A percentile compares a stretch with the other conserved stretches of the same genome.
phyloP scores from a whole-genome alignment of 2,113 vertebrate species.

The Alouatta palliata region DNA sequence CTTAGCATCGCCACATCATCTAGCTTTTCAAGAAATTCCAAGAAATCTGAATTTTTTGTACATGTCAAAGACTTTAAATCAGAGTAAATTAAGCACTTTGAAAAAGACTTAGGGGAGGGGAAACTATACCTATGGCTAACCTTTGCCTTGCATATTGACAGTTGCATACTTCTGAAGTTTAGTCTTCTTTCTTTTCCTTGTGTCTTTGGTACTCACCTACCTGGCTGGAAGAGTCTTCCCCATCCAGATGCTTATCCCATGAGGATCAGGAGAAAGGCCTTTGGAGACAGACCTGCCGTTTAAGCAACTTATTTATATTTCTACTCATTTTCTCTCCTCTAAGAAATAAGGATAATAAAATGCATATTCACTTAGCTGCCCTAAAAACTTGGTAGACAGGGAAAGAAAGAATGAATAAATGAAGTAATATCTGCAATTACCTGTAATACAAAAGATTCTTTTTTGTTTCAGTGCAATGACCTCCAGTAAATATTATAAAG shows the following conservation, averaged over 20 bases:
- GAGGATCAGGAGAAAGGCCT: neutral
- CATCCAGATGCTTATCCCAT: neutral
- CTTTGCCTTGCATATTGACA: neutral
- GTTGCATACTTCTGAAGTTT: neutral
- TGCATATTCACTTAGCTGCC: neutral
- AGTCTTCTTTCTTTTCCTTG: neutral
- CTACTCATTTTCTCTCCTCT: constrained; percentile 17
- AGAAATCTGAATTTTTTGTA: neutral
- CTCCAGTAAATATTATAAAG: neutral
- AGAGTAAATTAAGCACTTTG: neutral
- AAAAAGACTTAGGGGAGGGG: neutral
- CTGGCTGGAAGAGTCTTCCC: neutral
- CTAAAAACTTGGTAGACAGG: neutral
- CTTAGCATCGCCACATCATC: neutral
- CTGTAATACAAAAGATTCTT: neutral
- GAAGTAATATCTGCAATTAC: neutral
- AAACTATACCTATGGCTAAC: neutral
- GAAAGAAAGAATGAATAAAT: neutral
- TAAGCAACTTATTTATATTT: neutral
- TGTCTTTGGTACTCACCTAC: neutral
- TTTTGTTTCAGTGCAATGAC: neutral
- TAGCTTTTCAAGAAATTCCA: neutral
- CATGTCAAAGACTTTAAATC: too few species aligned
- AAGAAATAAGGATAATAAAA: neutral
- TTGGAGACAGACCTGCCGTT: neutral